phyloP scores from a whole-genome alignment of 1,140 invertebrate genomes.

The Drosophila dunni region DNA sequence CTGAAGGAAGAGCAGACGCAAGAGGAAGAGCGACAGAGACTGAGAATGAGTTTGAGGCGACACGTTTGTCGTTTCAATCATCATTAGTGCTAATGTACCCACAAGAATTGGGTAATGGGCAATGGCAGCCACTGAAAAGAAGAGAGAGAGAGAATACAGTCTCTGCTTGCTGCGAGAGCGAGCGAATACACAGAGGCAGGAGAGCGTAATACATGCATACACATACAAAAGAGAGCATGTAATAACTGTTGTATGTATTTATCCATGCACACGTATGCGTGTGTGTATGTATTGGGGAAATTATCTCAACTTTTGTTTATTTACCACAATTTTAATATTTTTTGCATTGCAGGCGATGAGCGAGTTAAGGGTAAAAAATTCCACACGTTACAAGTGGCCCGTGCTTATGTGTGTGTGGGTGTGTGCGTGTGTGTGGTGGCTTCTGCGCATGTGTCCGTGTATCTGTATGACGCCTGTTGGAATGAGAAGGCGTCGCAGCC shows the following conservation, averaged over 20 bases:
- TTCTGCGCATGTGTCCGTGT: slow-evolving; percentile 69
- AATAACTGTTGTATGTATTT: slow-evolving; percentile 29
- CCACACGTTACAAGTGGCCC: slow-evolving; percentile 48
- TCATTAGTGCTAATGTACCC: slow-evolving; percentile 85
- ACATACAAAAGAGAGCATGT: slow-evolving; percentile 10
- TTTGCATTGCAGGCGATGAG: slow-evolving; percentile 47
- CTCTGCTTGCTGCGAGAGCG: slow-evolving; percentile 15
- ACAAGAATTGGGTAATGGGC: slow-evolving; percentile 77
- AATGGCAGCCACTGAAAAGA: slow-evolving; percentile 46
- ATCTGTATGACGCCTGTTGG: slow-evolving; percentile 28
- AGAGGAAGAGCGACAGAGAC: no score
- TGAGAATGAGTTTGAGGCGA: slow-evolving; percentile 42
- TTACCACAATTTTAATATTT: slow-evolving; percentile 82
- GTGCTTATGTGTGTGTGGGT: slow-evolving; percentile 19
- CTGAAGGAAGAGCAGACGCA: no score
- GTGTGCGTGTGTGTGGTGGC: slow-evolving; percentile 19
- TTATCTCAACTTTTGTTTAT: slow-evolving; percentile 72
- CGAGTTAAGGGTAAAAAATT: slow-evolving; percentile 61
- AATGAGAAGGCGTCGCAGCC: slow-evolving; percentile 40
- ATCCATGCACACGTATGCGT: slow-evolving; percentile 22
- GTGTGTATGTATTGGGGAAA: not conserved
- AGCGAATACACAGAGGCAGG: slow-evolving; percentile 26
- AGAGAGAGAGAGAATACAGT: not conserved
- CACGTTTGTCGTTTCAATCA: slow-evolving; percentile 84
- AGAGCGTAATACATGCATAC: slow-evolving; percentile 11